These are phyloP conservation scores for Hepsetus odoe DNA, from an alignment of 2,113 vertebrate genomes.

Conservation along the genomic window DNA sequence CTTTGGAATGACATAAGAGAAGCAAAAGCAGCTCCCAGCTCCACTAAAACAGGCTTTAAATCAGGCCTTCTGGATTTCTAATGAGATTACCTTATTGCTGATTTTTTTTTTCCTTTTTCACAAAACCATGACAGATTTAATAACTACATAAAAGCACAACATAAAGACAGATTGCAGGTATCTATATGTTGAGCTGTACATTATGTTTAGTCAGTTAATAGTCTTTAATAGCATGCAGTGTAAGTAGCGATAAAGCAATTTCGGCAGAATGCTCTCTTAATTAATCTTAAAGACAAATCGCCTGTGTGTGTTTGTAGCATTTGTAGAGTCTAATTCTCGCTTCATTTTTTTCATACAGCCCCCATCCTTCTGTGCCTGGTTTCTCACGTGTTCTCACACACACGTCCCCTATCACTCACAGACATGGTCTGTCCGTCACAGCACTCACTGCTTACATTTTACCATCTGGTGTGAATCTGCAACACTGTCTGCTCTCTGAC, in stretches of 20 bases:
- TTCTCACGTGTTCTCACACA: slow-evolving; percentile 1
- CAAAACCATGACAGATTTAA: not conserved
- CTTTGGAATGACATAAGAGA: not conserved
- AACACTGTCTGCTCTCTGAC: slow-evolving; percentile 35
- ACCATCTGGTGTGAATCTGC: slow-evolving; percentile 54
- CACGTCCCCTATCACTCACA: slow-evolving; percentile 1
- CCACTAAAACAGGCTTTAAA: no score
- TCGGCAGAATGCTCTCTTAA: slow-evolving; percentile 12
- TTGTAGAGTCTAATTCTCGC: not conserved
- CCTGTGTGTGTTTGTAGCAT: not conserved
- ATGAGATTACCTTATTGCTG: not conserved
- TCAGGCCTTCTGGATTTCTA: not conserved
- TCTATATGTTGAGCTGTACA: not conserved
- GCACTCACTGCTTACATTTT: slow-evolving; percentile 51
- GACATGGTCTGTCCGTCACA: slow-evolving; percentile 24
- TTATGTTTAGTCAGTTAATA: slow-evolving; percentile 19
- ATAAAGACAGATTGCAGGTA: slow-evolving; percentile 9
- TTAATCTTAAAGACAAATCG: slow-evolving; percentile 17
- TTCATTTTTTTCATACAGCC: no score
- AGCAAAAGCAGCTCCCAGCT: not conserved
- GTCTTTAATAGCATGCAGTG: not conserved
- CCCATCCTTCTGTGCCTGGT: not conserved
- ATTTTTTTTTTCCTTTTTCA: slow-evolving; percentile 16
- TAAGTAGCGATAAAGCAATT: slow-evolving; percentile 21
- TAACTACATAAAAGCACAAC: not conserved